Conservation (phyloP, 2,797 vertebrate genomes). For the Sebastes matsubarae region DNA sequence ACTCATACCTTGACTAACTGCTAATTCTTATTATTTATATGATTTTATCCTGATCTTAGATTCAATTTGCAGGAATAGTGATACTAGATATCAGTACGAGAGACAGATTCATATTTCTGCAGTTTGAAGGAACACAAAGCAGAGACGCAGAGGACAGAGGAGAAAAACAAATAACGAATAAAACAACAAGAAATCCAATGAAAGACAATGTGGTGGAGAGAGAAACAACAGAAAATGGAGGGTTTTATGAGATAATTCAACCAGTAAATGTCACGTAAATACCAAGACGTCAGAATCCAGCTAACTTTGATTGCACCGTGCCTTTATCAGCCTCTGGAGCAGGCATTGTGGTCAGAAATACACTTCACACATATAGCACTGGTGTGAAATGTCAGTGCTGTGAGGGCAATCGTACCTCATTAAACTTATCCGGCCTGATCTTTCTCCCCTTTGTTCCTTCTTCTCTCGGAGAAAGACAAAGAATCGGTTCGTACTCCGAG, state of each 20-base stretch:
- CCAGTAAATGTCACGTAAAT: constrained; percentile 63
- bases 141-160: neutral
- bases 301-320: constrained; percentile 20
- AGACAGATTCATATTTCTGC: neutral
- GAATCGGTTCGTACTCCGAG: neutral
- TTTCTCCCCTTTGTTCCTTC: neutral
- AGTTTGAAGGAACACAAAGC: neutral
- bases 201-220: neutral
- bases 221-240: constrained; percentile 1
- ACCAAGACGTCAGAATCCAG: constrained; percentile 39
- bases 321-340: constrained; percentile 19
- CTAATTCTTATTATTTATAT: neutral
- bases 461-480: neutral
- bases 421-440: neutral
- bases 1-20: neutral
- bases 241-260: constrained; percentile 27
- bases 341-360: neutral
- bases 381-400: constrained; percentile 40
- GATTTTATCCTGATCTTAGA: neutral
- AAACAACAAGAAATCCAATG: constrained; percentile 5
- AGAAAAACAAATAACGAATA: neutral
- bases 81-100: neutral
- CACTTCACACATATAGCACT: constrained; percentile 4
- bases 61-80: neutral
- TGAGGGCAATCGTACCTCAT: constrained; percentile 13